These are phyloP conservation scores for Thymelicus lineola DNA, from an alignment of 2,888 invertebrate genomes.

Conservation along the genomic window DNA sequence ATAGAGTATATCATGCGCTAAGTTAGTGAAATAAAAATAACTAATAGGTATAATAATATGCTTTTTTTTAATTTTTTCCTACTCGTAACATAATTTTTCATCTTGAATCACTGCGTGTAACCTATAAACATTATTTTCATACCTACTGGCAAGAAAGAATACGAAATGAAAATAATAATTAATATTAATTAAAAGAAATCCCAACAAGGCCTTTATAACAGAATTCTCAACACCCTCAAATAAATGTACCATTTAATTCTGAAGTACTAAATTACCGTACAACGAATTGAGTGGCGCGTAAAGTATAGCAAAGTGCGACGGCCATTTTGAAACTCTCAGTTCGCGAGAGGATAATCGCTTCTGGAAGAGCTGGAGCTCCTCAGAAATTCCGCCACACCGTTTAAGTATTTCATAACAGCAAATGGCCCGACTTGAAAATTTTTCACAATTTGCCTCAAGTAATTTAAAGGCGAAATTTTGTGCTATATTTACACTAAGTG, in stretches of 20 bases:
- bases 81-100: too few relatives aligned
- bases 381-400: conserved; percentile 44
- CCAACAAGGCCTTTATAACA: too few relatives aligned
- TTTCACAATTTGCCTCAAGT: conserved; percentile 36
- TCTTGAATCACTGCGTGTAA: too few relatives aligned
- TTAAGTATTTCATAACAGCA: conserved; percentile 37
- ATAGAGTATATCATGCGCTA: too few relatives aligned
- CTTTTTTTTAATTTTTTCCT: too few relatives aligned
- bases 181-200: too few relatives aligned
- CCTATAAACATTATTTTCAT: too few relatives aligned
- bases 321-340: conserved; percentile 49
- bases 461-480: conserved; percentile 32
- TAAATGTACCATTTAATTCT: conserved; percentile 4
- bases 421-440: conserved; percentile 21
- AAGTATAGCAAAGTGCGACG: conserved; percentile 43
- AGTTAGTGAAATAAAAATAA: too few relatives aligned
- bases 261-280: conserved; percentile 47
- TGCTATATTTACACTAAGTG: conserved; percentile 30
- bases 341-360: conserved; percentile 51
- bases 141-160: too few relatives aligned
- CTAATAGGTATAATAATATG: too few relatives aligned
- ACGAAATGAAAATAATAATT: too few relatives aligned
- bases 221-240: background rate
- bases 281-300: conserved; percentile 48
- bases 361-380: conserved; percentile 45